Evolutionary conservation across 2,797 vertebrate species (phyloP), one percentile per base, ranked within the genome.

Genomic region (Parauchenoglanis punctatus): DNA sequence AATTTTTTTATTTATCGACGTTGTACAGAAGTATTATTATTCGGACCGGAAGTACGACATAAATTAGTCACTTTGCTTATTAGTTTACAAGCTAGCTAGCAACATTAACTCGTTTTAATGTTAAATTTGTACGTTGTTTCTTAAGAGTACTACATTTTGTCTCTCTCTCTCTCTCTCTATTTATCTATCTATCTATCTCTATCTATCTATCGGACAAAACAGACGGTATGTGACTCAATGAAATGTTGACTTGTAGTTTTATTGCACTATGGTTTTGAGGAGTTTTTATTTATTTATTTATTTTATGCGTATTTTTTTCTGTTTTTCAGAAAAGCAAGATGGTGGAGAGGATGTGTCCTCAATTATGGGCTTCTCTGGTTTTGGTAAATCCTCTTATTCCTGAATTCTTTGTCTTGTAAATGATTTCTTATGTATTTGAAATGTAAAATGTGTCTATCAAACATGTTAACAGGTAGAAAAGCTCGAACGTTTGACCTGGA

Each of bases 401-500:
- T 44, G 49, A 56, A 31, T 28, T 54, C 25, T 20, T 18, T 6
- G 44, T 25, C 4, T 23, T 56, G 7, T 76, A n/a, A 81, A 46
- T n/a, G 40, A n/a, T 17, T 46, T 63, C 6, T 40, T 81, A 63
- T 1, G 4, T n/a, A 17, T 15, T n/a, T 63, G 0, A 46, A 46
- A 4, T 78, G 5, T 61, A 17, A 23, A 28, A 13, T 46, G 40
- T 15, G 2, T 46, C 2, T 49, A 8, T 86, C 54, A 0, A 40
- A 40, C 3, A 88, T 25, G 77, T 7, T 0, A 87, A 11, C 89
- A 99, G 98, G 98, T 81, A 99, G 98, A 89, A 99, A 99, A 91
- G 98, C 98, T 25, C 97, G 98, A 28, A 99, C 97, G 0, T 99
- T 99, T 93, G 99, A 99, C 88, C 92, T 99, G 49, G 96, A 98